Percentiles rank a stretch among this genome's conserved stretches.
phyloP scores from a whole-genome alignment of 2,888 invertebrate genomes.

The Drosophila neutralis region DNA sequence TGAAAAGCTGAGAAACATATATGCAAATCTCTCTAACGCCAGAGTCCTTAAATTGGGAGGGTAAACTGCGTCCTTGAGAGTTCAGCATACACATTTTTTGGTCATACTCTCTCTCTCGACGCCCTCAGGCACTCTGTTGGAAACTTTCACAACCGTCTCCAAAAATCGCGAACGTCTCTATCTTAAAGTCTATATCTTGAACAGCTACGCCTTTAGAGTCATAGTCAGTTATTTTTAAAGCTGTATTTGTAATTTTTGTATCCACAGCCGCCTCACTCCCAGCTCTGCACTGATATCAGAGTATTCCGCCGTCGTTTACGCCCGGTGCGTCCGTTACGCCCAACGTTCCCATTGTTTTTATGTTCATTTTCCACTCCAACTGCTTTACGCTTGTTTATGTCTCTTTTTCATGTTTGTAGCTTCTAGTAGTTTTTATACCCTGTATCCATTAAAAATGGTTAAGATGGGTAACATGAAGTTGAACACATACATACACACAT shows the following conservation, averaged over 20 bases:
- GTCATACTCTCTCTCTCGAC: not conserved
- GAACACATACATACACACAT: not conserved
- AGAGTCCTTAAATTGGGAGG: not conserved
- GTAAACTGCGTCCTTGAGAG: not conserved
- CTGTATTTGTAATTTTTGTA: not conserved
- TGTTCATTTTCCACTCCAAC: slow-evolving; percentile 33
- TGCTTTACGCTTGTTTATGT: slow-evolving; percentile 62
- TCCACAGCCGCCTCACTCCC: not conserved
- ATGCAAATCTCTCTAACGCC: not conserved
- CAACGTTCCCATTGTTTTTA: slow-evolving; percentile 14
- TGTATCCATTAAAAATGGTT: not conserved
- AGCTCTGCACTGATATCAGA: not conserved
- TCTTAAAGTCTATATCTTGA: too few species aligned
- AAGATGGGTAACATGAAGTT: not conserved
- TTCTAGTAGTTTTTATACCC: slow-evolving; percentile 43
- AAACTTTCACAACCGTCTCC: too few species aligned
- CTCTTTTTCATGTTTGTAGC: slow-evolving; percentile 57
- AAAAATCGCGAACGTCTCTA: too few species aligned
- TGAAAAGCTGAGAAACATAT: not conserved
- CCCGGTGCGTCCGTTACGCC: not conserved
- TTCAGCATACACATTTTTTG: not conserved
- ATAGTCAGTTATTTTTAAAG: not conserved
- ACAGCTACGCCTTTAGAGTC: not conserved
- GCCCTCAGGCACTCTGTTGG: not conserved
- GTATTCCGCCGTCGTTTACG: not conserved